Conservation (phyloP, 2,888 invertebrate genomes). For the Orthosia gothica region DNA sequence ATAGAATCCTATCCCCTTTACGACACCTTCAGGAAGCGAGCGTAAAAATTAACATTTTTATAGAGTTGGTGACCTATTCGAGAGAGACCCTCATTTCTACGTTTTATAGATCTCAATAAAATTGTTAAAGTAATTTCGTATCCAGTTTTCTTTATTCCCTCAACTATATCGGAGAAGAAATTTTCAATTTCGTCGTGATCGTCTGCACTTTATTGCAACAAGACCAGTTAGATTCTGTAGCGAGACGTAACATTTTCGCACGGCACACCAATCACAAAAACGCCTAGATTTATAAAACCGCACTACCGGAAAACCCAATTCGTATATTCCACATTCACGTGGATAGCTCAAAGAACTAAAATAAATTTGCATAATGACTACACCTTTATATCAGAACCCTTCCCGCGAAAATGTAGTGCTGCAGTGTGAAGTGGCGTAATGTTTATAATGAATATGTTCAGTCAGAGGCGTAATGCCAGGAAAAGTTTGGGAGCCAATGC, state of each 20-base stretch:
- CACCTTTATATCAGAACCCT: slow-evolving; percentile 64
- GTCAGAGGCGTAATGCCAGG: slow-evolving; percentile 43
- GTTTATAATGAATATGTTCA: slow-evolving; percentile 72
- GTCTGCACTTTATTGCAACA: slow-evolving; percentile 36
- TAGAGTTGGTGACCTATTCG: slow-evolving; percentile 48
- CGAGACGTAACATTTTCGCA: neutral
- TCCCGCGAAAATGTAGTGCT: slow-evolving; percentile 61
- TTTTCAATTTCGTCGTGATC: slow-evolving; percentile 13
- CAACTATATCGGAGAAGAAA: slow-evolving; percentile 17
- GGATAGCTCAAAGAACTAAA: slow-evolving; percentile 66
- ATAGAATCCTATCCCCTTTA: slow-evolving; percentile 42
- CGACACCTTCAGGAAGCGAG: slow-evolving; percentile 24
- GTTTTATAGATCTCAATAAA: slow-evolving; percentile 44
- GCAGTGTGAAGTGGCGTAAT: slow-evolving; percentile 70
- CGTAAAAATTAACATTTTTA: slow-evolving; percentile 56
- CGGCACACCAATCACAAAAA: slow-evolving; percentile 38
- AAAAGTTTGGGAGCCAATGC: slow-evolving; percentile 47
- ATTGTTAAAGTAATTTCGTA: slow-evolving; percentile 32
- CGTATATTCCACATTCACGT: slow-evolving; percentile 54
- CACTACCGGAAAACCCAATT: slow-evolving; percentile 62
- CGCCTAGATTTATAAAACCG: slow-evolving; percentile 45
- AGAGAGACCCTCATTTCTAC: slow-evolving; percentile 35
- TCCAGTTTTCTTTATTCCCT: slow-evolving; percentile 1
- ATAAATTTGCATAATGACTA: slow-evolving; percentile 72
- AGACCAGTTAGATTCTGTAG: neutral